These are phyloP conservation scores for Phylloscopus trochilus DNA, from an alignment of 2,113 vertebrate genomes.

Conservation along the genomic window DNA sequence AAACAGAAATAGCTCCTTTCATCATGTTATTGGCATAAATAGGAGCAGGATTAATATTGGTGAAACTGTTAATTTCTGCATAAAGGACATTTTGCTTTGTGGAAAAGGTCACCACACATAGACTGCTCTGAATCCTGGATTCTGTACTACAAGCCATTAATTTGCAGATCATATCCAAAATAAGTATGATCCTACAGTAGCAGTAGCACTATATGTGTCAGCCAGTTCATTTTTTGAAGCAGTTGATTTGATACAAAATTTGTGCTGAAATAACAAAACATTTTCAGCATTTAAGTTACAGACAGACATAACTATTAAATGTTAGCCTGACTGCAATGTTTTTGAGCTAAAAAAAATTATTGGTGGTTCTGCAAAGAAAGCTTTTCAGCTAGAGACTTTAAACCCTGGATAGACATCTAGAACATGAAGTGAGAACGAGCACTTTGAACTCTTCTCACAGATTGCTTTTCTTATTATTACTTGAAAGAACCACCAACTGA, in stretches of 20 bases:
- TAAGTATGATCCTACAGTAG: neutral
- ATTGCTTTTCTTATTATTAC: neutral
- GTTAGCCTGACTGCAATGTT: neutral
- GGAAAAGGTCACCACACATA: neutral
- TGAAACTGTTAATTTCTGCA: neutral
- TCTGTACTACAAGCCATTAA: neutral
- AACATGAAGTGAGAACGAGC: neutral
- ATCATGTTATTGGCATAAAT: neutral
- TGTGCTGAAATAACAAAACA: neutral
- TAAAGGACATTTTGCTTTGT: neutral
- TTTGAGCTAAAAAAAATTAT: neutral
- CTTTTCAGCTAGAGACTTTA: neutral
- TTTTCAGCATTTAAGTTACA: neutral
- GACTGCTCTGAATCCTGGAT: neutral
- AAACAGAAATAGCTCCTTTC: slow-evolving; percentile 11
- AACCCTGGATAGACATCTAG: neutral
- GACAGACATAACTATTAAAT: neutral
- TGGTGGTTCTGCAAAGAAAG: neutral
- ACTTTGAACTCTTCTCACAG: neutral
- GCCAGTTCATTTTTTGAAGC: neutral
- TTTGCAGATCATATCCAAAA: neutral
- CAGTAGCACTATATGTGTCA: neutral
- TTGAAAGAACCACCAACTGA: neutral
- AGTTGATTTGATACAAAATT: neutral
- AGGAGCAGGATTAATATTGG: neutral